These are phyloP conservation scores for Macropis europaea DNA, from an alignment of 2,888 invertebrate species.

Conservation along the genomic window DNA sequence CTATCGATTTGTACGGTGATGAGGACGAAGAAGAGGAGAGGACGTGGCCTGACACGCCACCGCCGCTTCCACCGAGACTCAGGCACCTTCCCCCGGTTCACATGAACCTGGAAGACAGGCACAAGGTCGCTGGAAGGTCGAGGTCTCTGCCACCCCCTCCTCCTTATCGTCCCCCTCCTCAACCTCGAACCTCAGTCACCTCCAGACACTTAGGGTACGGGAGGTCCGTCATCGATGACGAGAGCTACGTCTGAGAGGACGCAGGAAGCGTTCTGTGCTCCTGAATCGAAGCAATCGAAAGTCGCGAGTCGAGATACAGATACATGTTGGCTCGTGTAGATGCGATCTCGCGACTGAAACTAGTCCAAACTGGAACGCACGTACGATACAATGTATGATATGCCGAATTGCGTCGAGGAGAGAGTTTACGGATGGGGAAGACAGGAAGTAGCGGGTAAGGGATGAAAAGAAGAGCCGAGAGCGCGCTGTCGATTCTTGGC, in stretches of 20 bases:
- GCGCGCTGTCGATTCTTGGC: slow-evolving; percentile 22
- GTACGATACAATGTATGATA: slow-evolving; percentile 32
- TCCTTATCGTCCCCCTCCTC: slow-evolving; percentile 77
- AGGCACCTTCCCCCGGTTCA: slow-evolving; percentile 85
- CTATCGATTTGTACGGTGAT: slow-evolving; percentile 76
- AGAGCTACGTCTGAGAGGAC: slow-evolving; percentile 76
- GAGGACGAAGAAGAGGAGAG: slow-evolving; percentile 78
- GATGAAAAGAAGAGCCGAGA: slow-evolving; percentile 7
- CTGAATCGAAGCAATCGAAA: slow-evolving; percentile 39
- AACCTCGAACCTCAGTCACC: slow-evolving; percentile 75
- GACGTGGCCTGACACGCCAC: slow-evolving; percentile 81
- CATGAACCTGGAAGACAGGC: slow-evolving; percentile 83
- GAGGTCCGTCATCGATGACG: slow-evolving; percentile 77
- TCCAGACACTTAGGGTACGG: slow-evolving; percentile 75
- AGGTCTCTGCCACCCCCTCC: slow-evolving; percentile 78
- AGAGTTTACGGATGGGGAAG: background rate
- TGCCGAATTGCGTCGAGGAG: slow-evolving; percentile 20
- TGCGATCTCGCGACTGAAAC: slow-evolving; percentile 62
- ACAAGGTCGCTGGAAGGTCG: slow-evolving; percentile 76
- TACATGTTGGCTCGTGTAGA: slow-evolving; percentile 23
- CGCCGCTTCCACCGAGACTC: slow-evolving; percentile 83
- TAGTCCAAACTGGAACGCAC: slow-evolving; percentile 69
- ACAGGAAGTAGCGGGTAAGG: slow-evolving; percentile 10
- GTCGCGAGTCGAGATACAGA: slow-evolving; percentile 15
- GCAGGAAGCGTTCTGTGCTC: slow-evolving; percentile 1